Percentiles rank a stretch among this genome's conserved stretches.
phyloP scores from a whole-genome alignment of 2,113 vertebrate genomes.

The Oceanodroma tethys region DNA sequence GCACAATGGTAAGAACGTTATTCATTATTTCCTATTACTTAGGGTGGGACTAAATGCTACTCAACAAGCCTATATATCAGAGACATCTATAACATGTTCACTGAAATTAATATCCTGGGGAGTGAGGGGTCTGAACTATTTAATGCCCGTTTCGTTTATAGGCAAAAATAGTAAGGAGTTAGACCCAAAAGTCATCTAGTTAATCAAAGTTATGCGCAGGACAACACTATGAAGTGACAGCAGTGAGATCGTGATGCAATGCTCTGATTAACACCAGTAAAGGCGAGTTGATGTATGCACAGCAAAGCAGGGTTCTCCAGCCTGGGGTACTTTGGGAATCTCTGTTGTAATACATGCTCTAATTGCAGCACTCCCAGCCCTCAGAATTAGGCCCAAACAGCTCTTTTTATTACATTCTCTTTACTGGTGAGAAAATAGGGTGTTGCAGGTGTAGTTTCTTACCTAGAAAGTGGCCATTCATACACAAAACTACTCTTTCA shows the following conservation, averaged over 20 bases:
- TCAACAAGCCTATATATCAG: not conserved
- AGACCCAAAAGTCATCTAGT: not conserved
- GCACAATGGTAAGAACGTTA: conserved; percentile 20
- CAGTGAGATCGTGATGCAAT: not conserved
- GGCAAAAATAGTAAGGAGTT: not conserved
- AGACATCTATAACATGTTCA: not conserved
- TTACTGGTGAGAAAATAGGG: not conserved
- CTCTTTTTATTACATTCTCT: not conserved
- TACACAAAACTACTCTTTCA: not conserved
- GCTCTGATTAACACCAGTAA: not conserved
- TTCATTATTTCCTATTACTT: conserved; percentile 29
- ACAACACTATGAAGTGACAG: not conserved
- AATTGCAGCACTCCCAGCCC: not conserved
- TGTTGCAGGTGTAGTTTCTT: not conserved
- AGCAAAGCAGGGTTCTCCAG: not conserved
- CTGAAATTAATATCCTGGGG: not conserved
- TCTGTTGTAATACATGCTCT: not conserved
- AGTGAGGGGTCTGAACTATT: not conserved
- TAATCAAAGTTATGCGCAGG: not conserved
- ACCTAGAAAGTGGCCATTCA: not conserved
- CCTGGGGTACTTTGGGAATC: not conserved
- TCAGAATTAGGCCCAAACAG: not conserved
- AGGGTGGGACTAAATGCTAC: not conserved
- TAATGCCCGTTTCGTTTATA: not conserved
- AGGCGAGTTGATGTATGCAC: fast-evolving